Conservation (phyloP, 2,888 invertebrate species). For the Andrena dorsata region DNA sequence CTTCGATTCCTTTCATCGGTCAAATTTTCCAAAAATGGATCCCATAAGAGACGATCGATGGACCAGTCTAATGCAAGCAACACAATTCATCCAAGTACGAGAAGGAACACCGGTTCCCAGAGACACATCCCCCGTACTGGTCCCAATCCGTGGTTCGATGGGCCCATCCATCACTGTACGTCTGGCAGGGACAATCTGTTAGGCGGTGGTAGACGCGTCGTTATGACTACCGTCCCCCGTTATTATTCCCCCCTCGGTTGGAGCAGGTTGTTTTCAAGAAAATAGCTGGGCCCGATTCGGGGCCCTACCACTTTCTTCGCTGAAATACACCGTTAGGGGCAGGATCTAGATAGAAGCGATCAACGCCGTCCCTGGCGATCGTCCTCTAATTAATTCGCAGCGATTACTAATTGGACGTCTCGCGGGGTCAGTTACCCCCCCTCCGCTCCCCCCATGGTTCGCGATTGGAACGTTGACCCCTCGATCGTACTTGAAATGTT, state of each 20-base stretch:
- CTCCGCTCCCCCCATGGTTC: not conserved
- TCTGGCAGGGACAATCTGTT: slow-evolving; percentile 69
- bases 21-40: not conserved
- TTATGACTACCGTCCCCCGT: slow-evolving; percentile 63
- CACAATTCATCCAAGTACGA: slow-evolving; percentile 21
- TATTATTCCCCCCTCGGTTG: slow-evolving; percentile 36
- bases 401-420: slow-evolving; percentile 60
- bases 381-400: slow-evolving; percentile 48
- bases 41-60: slow-evolving; percentile 17
- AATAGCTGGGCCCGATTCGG: not conserved
- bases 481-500: slow-evolving; percentile 34
- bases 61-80: not conserved
- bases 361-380: not conserved
- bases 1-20: not conserved
- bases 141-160: slow-evolving; percentile 23
- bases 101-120: slow-evolving; percentile 11
- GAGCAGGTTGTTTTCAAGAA: slow-evolving; percentile 18
- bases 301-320: not conserved
- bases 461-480: slow-evolving; percentile 38
- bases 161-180: slow-evolving; percentile 74
- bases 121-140: slow-evolving; percentile 25
- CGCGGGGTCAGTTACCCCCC: slow-evolving; percentile 23
- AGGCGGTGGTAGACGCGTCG: slow-evolving; percentile 58
- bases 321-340: not conserved
- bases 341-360: slow-evolving; percentile 14